A percentile compares a stretch with the other conserved stretches of the same genome.
Evolutionary conservation across 2,888 invertebrate species (phyloP).

Genomic region (Drosophila meridiana): DNA sequence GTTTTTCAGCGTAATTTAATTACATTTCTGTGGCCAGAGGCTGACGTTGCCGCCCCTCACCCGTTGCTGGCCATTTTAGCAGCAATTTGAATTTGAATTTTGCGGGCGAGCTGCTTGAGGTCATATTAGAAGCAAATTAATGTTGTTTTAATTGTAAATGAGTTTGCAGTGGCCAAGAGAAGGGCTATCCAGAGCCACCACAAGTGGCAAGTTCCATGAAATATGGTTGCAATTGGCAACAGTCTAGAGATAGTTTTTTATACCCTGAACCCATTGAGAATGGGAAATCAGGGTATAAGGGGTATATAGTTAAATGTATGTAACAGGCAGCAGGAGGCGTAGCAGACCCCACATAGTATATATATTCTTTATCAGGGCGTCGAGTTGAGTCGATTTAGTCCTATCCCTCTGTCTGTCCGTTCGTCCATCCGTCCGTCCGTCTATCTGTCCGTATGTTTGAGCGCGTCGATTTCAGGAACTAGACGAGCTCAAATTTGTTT

Average conservation of each 20-base stretch:
- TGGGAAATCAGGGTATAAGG: too few relatives aligned
- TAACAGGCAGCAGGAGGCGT: too few relatives aligned
- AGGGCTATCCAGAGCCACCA: background rate
- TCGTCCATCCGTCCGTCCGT: too few relatives aligned
- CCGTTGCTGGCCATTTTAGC: slow-evolving; percentile 36
- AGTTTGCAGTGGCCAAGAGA: slow-evolving; percentile 57
- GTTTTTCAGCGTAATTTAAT: slow-evolving; percentile 77
- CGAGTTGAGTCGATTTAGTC: too few relatives aligned
- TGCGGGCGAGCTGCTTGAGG: slow-evolving; percentile 72
- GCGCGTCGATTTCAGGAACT: too few relatives aligned
- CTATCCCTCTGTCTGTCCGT: too few relatives aligned
- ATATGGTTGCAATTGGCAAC: slow-evolving; percentile 13
- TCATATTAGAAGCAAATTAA: slow-evolving; percentile 78
- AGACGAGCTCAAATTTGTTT: too few relatives aligned
- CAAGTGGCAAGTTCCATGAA: background rate
- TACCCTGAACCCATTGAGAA: too few relatives aligned
- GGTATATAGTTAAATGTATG: too few relatives aligned
- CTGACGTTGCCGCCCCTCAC: background rate
- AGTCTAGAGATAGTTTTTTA: background rate
- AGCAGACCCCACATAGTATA: too few relatives aligned
- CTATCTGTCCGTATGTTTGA: too few relatives aligned
- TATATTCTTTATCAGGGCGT: too few relatives aligned
- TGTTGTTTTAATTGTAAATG: slow-evolving; percentile 81
- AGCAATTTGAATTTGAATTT: slow-evolving; percentile 58
- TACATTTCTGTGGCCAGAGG: slow-evolving; percentile 75